Percentiles rank a stretch among this genome's conserved stretches.
Conservation (phyloP, 2,113 vertebrate species). For the Nerophis ophidion region DNA sequence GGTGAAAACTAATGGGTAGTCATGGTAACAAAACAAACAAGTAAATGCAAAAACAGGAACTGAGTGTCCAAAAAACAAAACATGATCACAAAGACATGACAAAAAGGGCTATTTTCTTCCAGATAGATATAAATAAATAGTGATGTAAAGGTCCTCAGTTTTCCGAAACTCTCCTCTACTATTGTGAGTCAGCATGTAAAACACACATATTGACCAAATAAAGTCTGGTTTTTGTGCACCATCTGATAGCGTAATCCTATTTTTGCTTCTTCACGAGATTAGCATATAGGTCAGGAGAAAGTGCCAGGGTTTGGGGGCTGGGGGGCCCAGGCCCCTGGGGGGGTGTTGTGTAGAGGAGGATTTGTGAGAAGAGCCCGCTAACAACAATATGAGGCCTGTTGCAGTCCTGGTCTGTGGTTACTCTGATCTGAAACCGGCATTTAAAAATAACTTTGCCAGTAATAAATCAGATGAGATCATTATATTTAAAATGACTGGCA, state of each 20-base stretch:
- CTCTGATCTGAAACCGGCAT: slow-evolving; percentile 16
- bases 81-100: too few species aligned
- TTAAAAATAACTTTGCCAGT: not conserved
- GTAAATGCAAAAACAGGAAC: too few species aligned
- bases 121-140: too few species aligned
- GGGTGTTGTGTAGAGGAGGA: slow-evolving; percentile 6
- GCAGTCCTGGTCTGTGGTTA: slow-evolving; percentile 26
- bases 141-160: too few species aligned
- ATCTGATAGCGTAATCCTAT: slow-evolving; percentile 5
- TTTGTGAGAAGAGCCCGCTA: slow-evolving; percentile 13
- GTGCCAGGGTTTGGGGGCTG: not conserved
- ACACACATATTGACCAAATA: not conserved
- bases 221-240: not conserved
- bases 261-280: slow-evolving; percentile 25
- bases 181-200: too few species aligned
- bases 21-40: too few species aligned
- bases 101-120: too few species aligned
- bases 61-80: too few species aligned
- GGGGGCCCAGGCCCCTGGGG: not conserved
- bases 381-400: slow-evolving; percentile 49
- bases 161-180: too few species aligned
- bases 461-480: slow-evolving; percentile 20
- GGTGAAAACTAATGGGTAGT: too few species aligned
- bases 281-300: slow-evolving; percentile 24
- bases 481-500: too few species aligned